Conservation (phyloP, 2,797 vertebrate species). For the Acipenser oxyrinchus region DNA sequence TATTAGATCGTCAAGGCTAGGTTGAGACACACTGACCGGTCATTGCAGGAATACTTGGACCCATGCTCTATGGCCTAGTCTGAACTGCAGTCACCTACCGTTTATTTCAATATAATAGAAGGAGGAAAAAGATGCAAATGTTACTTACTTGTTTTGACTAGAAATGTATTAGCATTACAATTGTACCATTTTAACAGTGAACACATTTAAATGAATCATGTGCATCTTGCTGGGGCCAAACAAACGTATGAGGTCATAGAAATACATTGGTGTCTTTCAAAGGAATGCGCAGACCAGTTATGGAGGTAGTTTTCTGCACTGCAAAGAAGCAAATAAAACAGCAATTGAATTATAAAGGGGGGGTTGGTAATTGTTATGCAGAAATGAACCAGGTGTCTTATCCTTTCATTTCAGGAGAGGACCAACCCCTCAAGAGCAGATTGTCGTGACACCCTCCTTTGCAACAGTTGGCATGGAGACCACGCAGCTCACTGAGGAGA, state of each 20-base stretch:
- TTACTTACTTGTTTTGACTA: too few species aligned
- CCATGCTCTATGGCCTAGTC: background rate
- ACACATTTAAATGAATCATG: too few species aligned
- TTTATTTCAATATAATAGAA: background rate
- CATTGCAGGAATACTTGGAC: background rate
- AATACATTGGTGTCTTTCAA: too few species aligned
- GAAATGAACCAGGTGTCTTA: slow-evolving; percentile 11
- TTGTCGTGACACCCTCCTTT: slow-evolving; percentile 78
- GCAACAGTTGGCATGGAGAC: slow-evolving; percentile 74
- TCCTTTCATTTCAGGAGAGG: slow-evolving; percentile 55
- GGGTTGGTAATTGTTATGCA: too few species aligned
- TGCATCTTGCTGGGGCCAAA: background rate
- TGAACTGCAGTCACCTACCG: background rate
- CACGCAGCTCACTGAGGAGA: slow-evolving; percentile 88
- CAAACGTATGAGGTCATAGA: slow-evolving; percentile 3
- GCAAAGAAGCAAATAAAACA: too few species aligned
- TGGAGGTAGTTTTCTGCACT: too few species aligned
- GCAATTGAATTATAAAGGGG: too few species aligned
- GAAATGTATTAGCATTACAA: too few species aligned
- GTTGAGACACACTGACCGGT: background rate
- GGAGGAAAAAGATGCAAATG: background rate
- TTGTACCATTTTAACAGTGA: too few species aligned
- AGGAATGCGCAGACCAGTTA: too few species aligned
- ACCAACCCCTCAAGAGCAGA: slow-evolving; percentile 57
- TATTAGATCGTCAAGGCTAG: background rate